Evolutionary conservation across 2,797 vertebrate genomes (phyloP).

Genomic region (Cuculus canorus): DNA sequence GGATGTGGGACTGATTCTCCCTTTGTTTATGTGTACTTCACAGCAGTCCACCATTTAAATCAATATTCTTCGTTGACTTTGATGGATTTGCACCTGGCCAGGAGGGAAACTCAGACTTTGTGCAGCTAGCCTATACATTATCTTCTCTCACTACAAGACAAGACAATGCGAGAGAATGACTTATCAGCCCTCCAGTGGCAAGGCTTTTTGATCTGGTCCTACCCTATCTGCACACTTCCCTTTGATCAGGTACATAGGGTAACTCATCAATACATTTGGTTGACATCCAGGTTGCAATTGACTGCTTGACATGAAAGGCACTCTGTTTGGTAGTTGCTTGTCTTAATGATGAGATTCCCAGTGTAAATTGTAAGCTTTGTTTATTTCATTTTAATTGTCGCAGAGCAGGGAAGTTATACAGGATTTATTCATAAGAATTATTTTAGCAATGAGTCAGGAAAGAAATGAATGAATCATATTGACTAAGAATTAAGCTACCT

Average conservation of each 20-base stretch:
- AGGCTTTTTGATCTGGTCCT: conserved; percentile 10
- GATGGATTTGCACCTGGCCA: conserved; percentile 30
- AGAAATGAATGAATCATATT: conserved; percentile 55
- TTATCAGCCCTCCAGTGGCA: neutral
- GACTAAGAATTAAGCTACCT: conserved; percentile 40
- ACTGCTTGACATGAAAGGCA: neutral
- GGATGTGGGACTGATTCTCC: neutral
- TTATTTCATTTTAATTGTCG: conserved; percentile 51
- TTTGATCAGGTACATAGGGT: neutral
- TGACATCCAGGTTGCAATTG: neutral
- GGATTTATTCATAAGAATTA: conserved; percentile 5
- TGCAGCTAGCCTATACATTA: neutral
- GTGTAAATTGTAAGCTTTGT: neutral
- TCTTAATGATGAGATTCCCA: conserved; percentile 17
- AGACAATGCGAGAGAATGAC: conserved; percentile 4
- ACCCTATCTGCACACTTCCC: fast-evolving
- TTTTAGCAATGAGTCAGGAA: conserved; percentile 24
- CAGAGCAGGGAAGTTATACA: neutral
- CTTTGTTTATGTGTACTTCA: neutral
- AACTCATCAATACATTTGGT: neutral
- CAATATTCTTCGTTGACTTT: conserved; percentile 43
- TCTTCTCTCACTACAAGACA: neutral
- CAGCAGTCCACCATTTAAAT: conserved; percentile 14
- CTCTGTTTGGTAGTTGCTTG: neutral
- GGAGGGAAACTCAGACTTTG: neutral